Evolutionary conservation across 1,140 invertebrate species (phyloP).

Genomic region (Drosophila rufa): DNA sequence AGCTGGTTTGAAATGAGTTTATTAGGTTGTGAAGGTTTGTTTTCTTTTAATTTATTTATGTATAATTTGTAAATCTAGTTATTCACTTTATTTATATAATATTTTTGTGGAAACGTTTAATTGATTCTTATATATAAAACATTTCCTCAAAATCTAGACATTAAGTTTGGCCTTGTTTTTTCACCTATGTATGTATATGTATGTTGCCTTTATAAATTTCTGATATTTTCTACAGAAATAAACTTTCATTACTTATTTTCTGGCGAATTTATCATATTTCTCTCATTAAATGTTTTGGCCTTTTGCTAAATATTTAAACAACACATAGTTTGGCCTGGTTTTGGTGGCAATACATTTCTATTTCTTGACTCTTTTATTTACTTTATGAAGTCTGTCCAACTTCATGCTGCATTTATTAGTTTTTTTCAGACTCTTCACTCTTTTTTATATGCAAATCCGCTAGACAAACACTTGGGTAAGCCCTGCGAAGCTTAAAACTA

Average conservation of each 20-base stretch:
- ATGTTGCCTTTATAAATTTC: neutral
- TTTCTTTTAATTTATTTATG: neutral
- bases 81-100: no score
- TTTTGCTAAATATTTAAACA: neutral
- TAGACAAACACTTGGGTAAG: slow-evolving; percentile 50
- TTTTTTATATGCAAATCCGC: slow-evolving; percentile 35
- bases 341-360: neutral
- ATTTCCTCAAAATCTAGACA: neutral
- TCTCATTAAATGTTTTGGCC: neutral
- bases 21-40: neutral
- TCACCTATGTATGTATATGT: neutral
- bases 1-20: neutral
- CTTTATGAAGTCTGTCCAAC: neutral
- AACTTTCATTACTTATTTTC: neutral
- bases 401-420: slow-evolving; percentile 25
- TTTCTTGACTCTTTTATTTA: slow-evolving; percentile 20
- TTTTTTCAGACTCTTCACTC: slow-evolving; percentile 1
- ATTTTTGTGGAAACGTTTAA: neutral
- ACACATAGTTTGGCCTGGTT: neutral
- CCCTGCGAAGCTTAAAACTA: slow-evolving; percentile 45
- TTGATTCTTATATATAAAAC: neutral
- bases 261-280: no score
- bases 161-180: neutral
- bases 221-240: neutral
- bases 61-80: neutral